These are phyloP conservation scores for Phenganax stokvisi DNA, from an alignment of 92 coral and sea anemone genomes.

Conservation along the genomic window DNA sequence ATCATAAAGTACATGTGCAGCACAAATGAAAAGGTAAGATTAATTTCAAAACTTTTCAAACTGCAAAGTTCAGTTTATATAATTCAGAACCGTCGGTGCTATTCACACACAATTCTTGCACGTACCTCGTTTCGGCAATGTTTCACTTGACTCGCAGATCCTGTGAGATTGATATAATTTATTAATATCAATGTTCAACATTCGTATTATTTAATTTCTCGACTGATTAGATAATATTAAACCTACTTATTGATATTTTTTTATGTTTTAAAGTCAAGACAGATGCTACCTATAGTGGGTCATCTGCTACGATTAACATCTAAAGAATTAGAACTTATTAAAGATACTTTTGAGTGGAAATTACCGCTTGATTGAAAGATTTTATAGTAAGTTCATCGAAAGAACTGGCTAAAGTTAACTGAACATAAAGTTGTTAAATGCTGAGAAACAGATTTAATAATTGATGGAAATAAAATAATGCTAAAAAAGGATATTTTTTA, in stretches of 20 bases:
- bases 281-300: constrained; percentile 76
- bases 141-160: no score
- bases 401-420: not conserved
- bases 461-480: not conserved
- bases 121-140: no score
- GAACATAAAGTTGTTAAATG: not conserved
- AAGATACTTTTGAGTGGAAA: constrained; percentile 87
- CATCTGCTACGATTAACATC: constrained; percentile 78
- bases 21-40: constrained; percentile 83
- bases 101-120: no score
- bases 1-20: constrained; percentile 94
- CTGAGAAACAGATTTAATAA: not conserved
- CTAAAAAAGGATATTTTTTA: not conserved
- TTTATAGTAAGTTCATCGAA: not conserved
- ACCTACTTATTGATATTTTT: not conserved
- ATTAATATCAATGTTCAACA: no score
- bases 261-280: constrained; percentile 72
- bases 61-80: no score
- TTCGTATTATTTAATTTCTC: no score
- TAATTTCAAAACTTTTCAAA: not conserved
- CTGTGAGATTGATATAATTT: no score
- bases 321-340: constrained; percentile 66
- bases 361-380: constrained; percentile 28
- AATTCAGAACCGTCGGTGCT: no score
- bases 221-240: no score